These are phyloP conservation scores for Drosophila algonquin DNA, from an alignment of 2,888 invertebrate species.

Conservation along the genomic window DNA sequence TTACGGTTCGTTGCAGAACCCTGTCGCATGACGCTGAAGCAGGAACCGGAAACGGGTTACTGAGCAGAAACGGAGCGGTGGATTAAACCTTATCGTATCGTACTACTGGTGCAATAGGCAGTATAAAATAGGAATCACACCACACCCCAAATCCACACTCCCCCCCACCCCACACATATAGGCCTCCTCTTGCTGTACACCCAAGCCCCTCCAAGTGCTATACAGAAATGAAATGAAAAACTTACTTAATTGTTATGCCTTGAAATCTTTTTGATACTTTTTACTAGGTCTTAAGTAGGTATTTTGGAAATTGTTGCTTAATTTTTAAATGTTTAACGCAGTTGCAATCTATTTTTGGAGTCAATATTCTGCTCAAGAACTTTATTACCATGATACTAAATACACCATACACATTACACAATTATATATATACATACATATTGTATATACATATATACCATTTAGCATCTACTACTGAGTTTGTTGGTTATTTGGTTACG, in stretches of 20 bases:
- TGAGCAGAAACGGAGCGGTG: constrained; percentile 41
- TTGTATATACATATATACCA: constrained; percentile 22
- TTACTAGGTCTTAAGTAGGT: constrained; percentile 72
- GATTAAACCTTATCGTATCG: neutral
- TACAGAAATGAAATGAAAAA: constrained; percentile 43
- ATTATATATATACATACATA: constrained; percentile 9
- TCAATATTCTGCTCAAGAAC: constrained; percentile 66
- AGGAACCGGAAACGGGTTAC: constrained; percentile 84
- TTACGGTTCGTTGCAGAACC: constrained; percentile 60
- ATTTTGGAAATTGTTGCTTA: constrained; percentile 77
- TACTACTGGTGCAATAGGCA: constrained; percentile 54
- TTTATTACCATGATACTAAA: constrained; percentile 31
- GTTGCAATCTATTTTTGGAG: constrained; percentile 61
- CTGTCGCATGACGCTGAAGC: constrained; percentile 83
- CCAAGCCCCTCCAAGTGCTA: constrained; percentile 51
- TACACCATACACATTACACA: constrained; percentile 30
- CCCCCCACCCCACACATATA: constrained; percentile 37
- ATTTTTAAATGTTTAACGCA: constrained; percentile 66
- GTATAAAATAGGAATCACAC: constrained; percentile 8
- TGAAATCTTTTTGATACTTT: constrained; percentile 65
- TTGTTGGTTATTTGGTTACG: constrained; percentile 48
- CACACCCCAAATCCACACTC: constrained; percentile 7
- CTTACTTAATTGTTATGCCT: constrained; percentile 76
- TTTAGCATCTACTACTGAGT: constrained; percentile 41
- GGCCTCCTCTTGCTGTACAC: constrained; percentile 58